Base-by-base conservation (phyloP, 2,113 vertebrate genomes). In the Chloebia gouldiae region DNA sequence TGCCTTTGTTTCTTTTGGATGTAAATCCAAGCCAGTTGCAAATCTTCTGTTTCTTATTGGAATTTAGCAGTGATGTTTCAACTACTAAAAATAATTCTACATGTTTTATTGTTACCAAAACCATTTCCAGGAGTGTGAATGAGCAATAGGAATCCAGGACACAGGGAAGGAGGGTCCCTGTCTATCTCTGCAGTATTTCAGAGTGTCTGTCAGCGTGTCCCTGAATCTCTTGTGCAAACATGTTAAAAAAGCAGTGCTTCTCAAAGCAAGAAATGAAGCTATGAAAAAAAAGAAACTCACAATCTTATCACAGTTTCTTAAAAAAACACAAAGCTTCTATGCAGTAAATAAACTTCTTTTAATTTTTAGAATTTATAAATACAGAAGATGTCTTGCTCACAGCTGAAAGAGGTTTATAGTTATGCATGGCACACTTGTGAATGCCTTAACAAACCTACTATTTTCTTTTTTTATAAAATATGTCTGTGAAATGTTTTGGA, bases 121-220 rank as follows among this genome's bases (percentile, higher is more conserved):
- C 13, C 2, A 1, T 81, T 78, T 56, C 7, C 16, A 64, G 39
- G 21, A 47, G 7, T 30, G 21, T 27, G n/a, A 65, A 25, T 56
- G 50, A 70, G 70, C 35, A 1, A 2, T 11, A 53, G 31, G 61
- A 83, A n/a, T 35, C 4, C n/a, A 44, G 37, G 69, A 20, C 8
- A 11, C 2, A 9, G 25, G 35, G 16, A 42, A 30, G 15, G 35
- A 0, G 0, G 3, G 5, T 56, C 18, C 24, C 7, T 86, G 24
- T 51, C 5, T 27, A 3, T 45, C 10, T 77, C 19, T 63, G 15
- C 3, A 22, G 16, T 35, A 13, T 81, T 81, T 86, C 50, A 31
- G 42, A 69, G 5, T 0, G 2, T 31, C 9, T n/a, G 3, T 17
- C 17, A 40, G 11, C 5, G 10, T 33, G 22, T 66, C 27, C 60